Conservation (phyloP, 2,113 vertebrate species). For the Amphilophus citrinellus region DNA sequence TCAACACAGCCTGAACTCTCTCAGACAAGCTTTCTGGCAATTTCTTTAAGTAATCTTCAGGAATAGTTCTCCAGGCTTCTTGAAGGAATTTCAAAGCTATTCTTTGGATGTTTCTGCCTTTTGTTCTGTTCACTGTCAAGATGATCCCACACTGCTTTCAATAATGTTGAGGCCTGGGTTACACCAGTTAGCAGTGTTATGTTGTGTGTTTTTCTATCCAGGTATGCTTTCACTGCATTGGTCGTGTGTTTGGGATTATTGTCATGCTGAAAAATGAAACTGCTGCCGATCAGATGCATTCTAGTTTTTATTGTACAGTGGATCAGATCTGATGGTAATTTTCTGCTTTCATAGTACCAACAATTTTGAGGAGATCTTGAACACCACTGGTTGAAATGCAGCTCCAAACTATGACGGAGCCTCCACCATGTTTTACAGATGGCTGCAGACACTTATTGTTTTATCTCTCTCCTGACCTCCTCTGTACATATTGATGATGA, state of each 20-base stretch:
- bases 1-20: neutral
- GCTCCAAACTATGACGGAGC: too few species aligned
- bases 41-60: neutral
- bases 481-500: too few species aligned
- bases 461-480: too few species aligned
- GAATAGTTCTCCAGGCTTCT: neutral
- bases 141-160: neutral
- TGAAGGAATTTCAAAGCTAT: neutral
- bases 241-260: neutral
- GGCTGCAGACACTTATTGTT: too few species aligned
- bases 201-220: neutral
- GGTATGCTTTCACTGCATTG: neutral
- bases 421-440: too few species aligned
- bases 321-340: too few species aligned
- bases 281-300: neutral
- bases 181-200: too few species aligned
- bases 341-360: too few species aligned
- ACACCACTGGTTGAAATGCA: too few species aligned
- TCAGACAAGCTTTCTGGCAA: neutral
- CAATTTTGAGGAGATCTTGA: too few species aligned
- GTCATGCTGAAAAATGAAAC: neutral
- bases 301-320: too few species aligned
- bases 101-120: neutral
- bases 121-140: neutral
- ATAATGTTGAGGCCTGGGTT: neutral